Evolutionary conservation across 2,888 invertebrate species (phyloP).

Genomic region (Drosophila cracens): DNA sequence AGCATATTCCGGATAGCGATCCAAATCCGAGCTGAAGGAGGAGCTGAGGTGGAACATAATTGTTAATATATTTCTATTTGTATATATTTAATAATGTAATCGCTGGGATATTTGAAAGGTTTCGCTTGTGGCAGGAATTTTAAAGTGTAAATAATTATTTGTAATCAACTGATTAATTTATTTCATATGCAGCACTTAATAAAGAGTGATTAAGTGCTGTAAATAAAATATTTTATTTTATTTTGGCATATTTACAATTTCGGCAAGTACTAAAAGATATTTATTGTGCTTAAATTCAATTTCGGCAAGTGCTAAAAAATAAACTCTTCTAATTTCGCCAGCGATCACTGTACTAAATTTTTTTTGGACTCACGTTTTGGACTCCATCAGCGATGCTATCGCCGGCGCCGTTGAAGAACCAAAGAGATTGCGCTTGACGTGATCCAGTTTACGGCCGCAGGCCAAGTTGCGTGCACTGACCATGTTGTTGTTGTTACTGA

Average conservation of each 20-base stretch:
- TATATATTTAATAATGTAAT: background rate
- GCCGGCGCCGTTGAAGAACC: constrained; percentile 70
- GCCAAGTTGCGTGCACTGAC: constrained; percentile 80
- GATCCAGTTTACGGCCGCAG: constrained; percentile 78
- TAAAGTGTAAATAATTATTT: background rate
- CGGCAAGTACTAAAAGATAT: background rate
- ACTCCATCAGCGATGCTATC: constrained; percentile 56
- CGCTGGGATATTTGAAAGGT: background rate
- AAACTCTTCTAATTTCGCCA: background rate
- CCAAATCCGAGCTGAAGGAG: constrained; percentile 80
- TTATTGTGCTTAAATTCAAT: background rate
- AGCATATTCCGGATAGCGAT: constrained; percentile 87
- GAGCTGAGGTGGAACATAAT: constrained; percentile 60
- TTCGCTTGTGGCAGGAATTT: background rate
- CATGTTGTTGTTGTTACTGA: constrained; percentile 51
- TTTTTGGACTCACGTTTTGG: constrained; percentile 79
- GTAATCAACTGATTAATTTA: background rate
- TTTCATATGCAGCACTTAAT: background rate
- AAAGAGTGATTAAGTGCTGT: background rate
- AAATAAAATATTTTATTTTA: background rate
- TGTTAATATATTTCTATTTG: background rate
- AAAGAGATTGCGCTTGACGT: constrained; percentile 84
- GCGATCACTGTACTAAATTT: constrained; percentile 4
- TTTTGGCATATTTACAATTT: background rate
- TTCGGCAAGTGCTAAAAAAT: background rate